These are phyloP conservation scores for Eulacestoma nigropectus DNA, from an alignment of 2,113 vertebrate genomes.

Conservation along the genomic window DNA sequence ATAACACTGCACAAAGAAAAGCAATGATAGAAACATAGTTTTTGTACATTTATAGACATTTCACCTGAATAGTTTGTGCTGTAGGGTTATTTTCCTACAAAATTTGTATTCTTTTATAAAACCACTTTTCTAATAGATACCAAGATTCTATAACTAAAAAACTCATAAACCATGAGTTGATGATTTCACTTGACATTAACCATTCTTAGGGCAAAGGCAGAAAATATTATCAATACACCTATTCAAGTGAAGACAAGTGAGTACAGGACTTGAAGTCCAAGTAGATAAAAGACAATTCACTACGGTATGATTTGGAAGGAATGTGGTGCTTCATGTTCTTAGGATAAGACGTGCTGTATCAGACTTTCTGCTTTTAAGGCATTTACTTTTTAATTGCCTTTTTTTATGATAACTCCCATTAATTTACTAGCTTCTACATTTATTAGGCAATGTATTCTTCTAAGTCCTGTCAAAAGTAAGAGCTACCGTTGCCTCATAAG, in stretches of 20 bases:
- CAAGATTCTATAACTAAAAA: neutral
- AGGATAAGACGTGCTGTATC: neutral
- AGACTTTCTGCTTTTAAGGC: neutral
- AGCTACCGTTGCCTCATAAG: neutral
- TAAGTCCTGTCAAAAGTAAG: neutral
- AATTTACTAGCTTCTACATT: neutral
- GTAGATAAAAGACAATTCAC: neutral
- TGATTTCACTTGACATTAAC: neutral
- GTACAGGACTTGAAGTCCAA: neutral
- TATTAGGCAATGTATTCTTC: neutral
- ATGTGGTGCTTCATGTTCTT: neutral
- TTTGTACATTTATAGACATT: neutral
- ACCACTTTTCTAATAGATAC: neutral
- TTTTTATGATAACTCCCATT: neutral
- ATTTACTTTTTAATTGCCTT: neutral
- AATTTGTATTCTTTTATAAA: neutral
- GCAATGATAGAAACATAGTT: neutral
- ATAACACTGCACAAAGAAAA: fast-evolving
- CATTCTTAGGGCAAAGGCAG: neutral
- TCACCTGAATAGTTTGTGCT: neutral
- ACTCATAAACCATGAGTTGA: neutral
- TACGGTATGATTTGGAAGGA: neutral
- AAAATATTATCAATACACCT: neutral
- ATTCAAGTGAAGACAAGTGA: neutral
- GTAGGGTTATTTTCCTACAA: neutral